Percentiles rank a stretch among this genome's conserved stretches.
phyloP scores from a whole-genome alignment of 2,797 vertebrate genomes.

The Paratrypauchen microcephalus region DNA sequence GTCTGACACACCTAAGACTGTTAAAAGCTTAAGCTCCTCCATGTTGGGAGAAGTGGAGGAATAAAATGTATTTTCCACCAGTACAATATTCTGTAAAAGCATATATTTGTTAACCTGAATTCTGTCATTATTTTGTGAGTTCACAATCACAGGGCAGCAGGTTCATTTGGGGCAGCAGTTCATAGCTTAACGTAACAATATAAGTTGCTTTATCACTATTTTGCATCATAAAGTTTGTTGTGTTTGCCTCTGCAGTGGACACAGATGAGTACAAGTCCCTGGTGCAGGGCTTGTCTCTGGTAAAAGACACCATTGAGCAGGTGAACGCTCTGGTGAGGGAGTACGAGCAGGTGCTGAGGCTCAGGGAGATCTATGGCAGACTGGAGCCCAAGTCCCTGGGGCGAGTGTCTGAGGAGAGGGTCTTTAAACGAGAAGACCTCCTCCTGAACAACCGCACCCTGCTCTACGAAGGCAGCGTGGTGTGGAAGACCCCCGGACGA shows the following conservation, averaged over 20 bases:
- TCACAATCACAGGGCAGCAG: too few relatives aligned
- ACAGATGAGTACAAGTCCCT: slow-evolving; percentile 82
- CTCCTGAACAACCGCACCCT: slow-evolving; percentile 66
- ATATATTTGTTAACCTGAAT: too few relatives aligned
- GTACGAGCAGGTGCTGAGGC: slow-evolving; percentile 78
- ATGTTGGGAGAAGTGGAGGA: too few relatives aligned
- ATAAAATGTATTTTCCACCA: too few relatives aligned
- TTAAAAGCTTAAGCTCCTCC: too few relatives aligned
- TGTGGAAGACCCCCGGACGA: slow-evolving; percentile 83
- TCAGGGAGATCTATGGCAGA: slow-evolving; percentile 79
- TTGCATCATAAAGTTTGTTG: background rate
- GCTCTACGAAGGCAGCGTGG: slow-evolving; percentile 81
- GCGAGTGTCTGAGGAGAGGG: slow-evolving; percentile 78
- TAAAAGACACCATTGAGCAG: slow-evolving; percentile 84
- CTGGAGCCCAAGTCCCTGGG: slow-evolving; percentile 85
- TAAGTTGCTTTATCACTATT: too few relatives aligned
- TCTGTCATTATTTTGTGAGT: too few relatives aligned
- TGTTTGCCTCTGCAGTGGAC: slow-evolving; percentile 71
- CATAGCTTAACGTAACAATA: too few relatives aligned
- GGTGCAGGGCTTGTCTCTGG: slow-evolving; percentile 79
- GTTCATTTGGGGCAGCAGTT: too few relatives aligned
- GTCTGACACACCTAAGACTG: too few relatives aligned
- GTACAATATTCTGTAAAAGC: too few relatives aligned
- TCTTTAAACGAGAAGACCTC: slow-evolving; percentile 86
- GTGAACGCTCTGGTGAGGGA: slow-evolving; percentile 84